Conservation (phyloP, 1,140 invertebrate genomes). For the Pararge aegeria region DNA sequence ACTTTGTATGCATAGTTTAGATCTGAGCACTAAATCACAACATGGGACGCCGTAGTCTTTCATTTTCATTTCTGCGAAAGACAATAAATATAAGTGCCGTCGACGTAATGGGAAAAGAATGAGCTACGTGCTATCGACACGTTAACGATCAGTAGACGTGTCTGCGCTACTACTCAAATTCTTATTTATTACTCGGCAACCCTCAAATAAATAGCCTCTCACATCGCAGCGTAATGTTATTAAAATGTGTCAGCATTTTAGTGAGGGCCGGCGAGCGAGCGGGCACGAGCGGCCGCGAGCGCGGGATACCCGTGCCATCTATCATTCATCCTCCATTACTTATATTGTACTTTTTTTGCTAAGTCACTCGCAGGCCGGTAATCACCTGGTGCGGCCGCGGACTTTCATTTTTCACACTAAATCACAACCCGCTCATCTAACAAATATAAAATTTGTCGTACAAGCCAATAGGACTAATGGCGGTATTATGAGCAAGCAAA, state of each 20-base stretch:
- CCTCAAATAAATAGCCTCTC: constrained; percentile 75
- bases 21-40: constrained; percentile 14
- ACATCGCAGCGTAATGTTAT: constrained; percentile 75
- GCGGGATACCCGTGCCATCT: constrained; percentile 60
- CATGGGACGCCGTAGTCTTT: constrained; percentile 1
- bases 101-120: constrained; percentile 62
- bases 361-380: constrained; percentile 78
- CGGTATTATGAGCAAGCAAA: constrained; percentile 64
- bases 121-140: constrained; percentile 56
- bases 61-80: constrained; percentile 18
- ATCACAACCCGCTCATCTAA: constrained; percentile 76
- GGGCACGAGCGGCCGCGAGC: constrained; percentile 44
- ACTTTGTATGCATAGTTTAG: background rate
- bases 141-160: constrained; percentile 66
- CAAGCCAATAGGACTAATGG: constrained; percentile 76
- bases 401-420: constrained; percentile 77
- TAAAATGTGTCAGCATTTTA: constrained; percentile 79
- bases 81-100: constrained; percentile 43
- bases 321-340: constrained; percentile 79
- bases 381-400: constrained; percentile 74
- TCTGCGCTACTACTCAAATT: constrained; percentile 66
- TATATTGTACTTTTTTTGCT: constrained; percentile 79
- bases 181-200: constrained; percentile 69
- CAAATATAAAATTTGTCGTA: constrained; percentile 79
- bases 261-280: constrained; percentile 42